Percentiles rank a stretch among this genome's conserved stretches.
These are phyloP conservation scores for Leistus spinibarbis DNA, from an alignment of 2,888 invertebrate genomes.

Conservation along the genomic window DNA sequence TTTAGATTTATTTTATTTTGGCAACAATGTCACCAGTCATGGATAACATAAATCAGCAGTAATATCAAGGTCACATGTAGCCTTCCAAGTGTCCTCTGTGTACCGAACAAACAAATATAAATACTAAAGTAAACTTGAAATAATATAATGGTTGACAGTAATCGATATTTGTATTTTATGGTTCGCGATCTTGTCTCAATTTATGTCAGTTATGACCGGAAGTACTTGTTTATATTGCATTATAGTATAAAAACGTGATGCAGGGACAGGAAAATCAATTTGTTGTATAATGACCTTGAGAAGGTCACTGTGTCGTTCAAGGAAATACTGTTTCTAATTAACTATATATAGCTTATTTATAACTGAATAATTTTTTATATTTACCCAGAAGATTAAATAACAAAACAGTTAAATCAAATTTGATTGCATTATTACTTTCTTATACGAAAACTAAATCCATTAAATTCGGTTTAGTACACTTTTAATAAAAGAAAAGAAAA, in stretches of 20 bases:
- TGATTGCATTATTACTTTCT: too few relatives aligned
- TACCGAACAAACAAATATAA: too few relatives aligned
- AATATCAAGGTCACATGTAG: constrained; percentile 22
- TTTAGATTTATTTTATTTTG: constrained; percentile 14
- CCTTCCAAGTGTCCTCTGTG: constrained; percentile 30
- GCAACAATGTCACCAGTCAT: constrained; percentile 25
- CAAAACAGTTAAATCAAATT: too few relatives aligned
- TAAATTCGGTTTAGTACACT: too few relatives aligned
- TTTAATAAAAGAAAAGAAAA: too few relatives aligned
- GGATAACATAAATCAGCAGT: constrained; percentile 30
- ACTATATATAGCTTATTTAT: too few relatives aligned
- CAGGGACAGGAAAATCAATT: not conserved
- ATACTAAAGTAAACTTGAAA: constrained; percentile 14
- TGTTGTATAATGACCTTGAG: not conserved
- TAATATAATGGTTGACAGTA: not conserved
- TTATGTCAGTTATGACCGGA: not conserved
- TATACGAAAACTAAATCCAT: too few relatives aligned
- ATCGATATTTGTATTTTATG: not conserved
- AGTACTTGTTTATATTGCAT: not conserved
- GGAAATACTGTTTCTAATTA: too few relatives aligned
- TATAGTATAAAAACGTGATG: not conserved
- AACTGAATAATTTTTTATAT: too few relatives aligned
- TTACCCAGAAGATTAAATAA: too few relatives aligned
- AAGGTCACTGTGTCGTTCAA: not conserved
- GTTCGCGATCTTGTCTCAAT: not conserved